A percentile compares a stretch with the other conserved stretches of the same genome.
Evolutionary conservation across 2,888 invertebrate genomes (phyloP).

Genomic region (Galeruca laticollis): DNA sequence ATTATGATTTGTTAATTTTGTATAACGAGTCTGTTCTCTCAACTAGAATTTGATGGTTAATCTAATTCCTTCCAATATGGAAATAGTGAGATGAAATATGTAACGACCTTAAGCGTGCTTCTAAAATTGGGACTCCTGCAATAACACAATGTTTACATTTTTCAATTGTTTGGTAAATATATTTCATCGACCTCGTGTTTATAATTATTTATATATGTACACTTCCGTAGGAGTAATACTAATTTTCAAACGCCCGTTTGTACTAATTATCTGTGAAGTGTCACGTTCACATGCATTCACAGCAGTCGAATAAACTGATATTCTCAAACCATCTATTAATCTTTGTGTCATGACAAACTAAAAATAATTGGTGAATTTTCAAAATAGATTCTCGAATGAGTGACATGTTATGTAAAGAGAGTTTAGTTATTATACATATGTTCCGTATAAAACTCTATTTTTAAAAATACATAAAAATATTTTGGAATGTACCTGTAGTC

Average conservation of each 20-base stretch:
- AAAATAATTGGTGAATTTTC: constrained; percentile 6
- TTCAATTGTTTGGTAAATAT: not conserved
- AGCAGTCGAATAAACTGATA: constrained; percentile 11
- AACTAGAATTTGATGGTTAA: no score
- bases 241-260: not conserved
- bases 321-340: constrained; percentile 12
- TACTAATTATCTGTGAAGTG: constrained; percentile 12
- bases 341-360: constrained; percentile 17
- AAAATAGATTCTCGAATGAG: constrained; percentile 17
- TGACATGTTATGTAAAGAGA: constrained; percentile 18
- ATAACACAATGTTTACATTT: not conserved
- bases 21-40: no score
- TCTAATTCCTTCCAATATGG: not conserved
- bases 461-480: constrained; percentile 4
- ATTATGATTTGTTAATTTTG: no score
- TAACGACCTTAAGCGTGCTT: not conserved
- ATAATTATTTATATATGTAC: constrained; percentile 3
- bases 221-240: not conserved
- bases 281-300: constrained; percentile 11
- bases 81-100: not conserved
- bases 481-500: not conserved
- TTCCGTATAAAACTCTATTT: constrained; percentile 8
- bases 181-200: not conserved
- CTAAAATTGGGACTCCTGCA: not conserved
- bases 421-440: constrained; percentile 14